Evolutionary conservation across 1,140 invertebrate genomes (phyloP).

Genomic region (Drosophila malerkotliana): DNA sequence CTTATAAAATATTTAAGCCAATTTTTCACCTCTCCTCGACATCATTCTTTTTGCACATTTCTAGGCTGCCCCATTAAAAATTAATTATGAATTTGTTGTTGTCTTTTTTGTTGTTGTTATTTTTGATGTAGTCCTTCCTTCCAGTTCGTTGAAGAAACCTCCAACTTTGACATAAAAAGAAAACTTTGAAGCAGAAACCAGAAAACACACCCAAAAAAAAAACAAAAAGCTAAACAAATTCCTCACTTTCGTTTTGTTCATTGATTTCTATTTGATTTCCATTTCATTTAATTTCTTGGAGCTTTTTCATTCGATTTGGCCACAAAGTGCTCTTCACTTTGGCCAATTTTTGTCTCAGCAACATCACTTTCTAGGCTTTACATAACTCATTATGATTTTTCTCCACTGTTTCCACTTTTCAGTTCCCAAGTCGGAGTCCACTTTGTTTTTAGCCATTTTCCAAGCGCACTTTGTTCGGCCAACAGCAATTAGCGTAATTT

Average conservation of each 20-base stretch:
- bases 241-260: conserved; percentile 46
- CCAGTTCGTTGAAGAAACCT: background rate
- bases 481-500: conserved; percentile 76
- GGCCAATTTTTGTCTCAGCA: conserved; percentile 14
- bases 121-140: background rate
- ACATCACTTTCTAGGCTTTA: conserved; percentile 65
- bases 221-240: conserved; percentile 14
- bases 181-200: conserved; percentile 5
- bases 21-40: conserved; percentile 32
- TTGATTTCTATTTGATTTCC: conserved; percentile 58
- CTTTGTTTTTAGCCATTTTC: conserved; percentile 53
- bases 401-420: conserved; percentile 18
- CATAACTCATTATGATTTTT: conserved; percentile 45
- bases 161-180: conserved; percentile 6
- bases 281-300: conserved; percentile 68
- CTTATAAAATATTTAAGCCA: conserved; percentile 63
- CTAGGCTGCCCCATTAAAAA: conserved; percentile 36
- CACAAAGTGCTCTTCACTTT: conserved; percentile 37
- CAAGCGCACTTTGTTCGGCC: conserved; percentile 39
- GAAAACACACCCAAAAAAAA: conserved; percentile 48
- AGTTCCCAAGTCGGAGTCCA: background rate
- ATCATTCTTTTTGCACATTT: conserved; percentile 11
- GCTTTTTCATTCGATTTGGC: conserved; percentile 23
- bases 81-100: conserved; percentile 50
- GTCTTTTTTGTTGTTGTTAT: background rate